A percentile compares a stretch with the other conserved stretches of the same genome.
Evolutionary conservation across 2,797 vertebrate species (phyloP).

Genomic region (Parauchenoglanis punctatus): DNA sequence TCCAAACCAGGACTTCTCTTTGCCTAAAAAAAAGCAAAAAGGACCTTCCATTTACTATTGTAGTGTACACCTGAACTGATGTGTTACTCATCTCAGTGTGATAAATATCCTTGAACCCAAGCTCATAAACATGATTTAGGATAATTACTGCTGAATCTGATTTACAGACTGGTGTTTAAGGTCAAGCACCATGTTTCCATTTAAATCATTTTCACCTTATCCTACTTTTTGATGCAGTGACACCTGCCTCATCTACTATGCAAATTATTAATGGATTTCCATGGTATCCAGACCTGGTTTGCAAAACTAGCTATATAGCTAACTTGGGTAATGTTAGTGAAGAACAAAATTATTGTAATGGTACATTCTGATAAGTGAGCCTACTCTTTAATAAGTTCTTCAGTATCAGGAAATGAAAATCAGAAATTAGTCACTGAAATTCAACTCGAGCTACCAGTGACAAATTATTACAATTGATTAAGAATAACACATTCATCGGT

Average conservation of each 20-base stretch:
- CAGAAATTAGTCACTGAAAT: background rate
- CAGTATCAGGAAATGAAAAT: background rate
- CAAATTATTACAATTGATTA: background rate
- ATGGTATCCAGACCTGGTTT: background rate
- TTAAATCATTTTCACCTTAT: background rate
- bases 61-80: background rate
- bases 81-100: background rate
- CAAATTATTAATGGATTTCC: background rate
- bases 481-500: background rate
- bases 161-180: background rate
- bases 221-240: background rate
- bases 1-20: slow-evolving; percentile 80
- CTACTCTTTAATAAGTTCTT: background rate
- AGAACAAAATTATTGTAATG: background rate
- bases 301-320: background rate
- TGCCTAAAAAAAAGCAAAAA: slow-evolving; percentile 53
- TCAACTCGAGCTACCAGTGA: background rate
- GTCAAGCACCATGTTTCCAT: no score
- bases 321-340: background rate
- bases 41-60: background rate
- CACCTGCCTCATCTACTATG: background rate
- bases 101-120: background rate
- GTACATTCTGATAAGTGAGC: background rate
- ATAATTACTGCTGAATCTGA: background rate
- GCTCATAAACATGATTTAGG: background rate